A percentile compares a stretch with the other conserved stretches of the same genome.
These are phyloP conservation scores for Acridotheres tristis DNA, from an alignment of 2,797 vertebrate genomes.

Conservation along the genomic window DNA sequence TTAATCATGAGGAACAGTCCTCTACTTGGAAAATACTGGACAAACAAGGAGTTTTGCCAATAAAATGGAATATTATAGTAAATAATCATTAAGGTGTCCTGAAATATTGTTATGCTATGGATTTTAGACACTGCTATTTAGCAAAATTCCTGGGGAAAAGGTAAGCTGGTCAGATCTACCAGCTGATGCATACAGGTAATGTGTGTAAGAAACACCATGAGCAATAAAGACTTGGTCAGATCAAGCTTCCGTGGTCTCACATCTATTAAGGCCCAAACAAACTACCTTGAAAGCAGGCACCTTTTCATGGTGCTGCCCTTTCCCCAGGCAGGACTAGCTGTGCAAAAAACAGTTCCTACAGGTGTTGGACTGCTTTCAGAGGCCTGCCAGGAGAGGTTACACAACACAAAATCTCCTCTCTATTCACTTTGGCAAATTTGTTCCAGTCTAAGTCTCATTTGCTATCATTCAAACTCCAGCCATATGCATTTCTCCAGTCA, in stretches of 20 bases:
- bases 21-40: background rate
- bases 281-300: background rate
- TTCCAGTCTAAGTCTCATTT: background rate
- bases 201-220: background rate
- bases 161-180: background rate
- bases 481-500: background rate
- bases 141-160: background rate
- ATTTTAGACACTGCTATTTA: background rate
- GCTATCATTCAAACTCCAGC: background rate
- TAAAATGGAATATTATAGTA: slow-evolving; percentile 16
- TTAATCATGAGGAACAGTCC: slow-evolving; percentile 45
- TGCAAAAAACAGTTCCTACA: background rate
- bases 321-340: background rate
- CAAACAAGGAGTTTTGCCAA: slow-evolving; percentile 26
- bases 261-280: background rate
- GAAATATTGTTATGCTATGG: background rate
- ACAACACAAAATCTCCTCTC: background rate
- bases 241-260: background rate
- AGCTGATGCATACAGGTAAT: background rate
- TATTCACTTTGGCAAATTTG: background rate
- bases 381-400: background rate
- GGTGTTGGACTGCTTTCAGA: background rate
- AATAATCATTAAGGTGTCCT: slow-evolving; percentile 22
- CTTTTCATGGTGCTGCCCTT: background rate
- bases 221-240: background rate